phyloP scores from a whole-genome alignment of 2,888 invertebrate species.

The Lypha dubia region DNA sequence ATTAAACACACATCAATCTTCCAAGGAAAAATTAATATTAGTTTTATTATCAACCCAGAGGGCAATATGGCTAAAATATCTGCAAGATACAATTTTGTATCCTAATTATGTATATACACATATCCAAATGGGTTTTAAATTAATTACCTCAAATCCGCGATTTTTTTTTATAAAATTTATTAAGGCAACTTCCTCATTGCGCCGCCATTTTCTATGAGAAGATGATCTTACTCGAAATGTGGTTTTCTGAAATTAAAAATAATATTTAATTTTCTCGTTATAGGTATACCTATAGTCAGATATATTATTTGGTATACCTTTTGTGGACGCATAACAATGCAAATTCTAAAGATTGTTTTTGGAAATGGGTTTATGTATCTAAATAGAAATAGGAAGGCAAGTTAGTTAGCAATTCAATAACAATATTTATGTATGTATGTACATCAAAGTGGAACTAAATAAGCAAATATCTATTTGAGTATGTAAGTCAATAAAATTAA shows the following conservation, averaged over 20 bases:
- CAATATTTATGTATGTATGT: no score
- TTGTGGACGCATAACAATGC: slow-evolving; percentile 1
- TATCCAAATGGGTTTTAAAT: no score
- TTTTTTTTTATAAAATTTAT: slow-evolving; percentile 41
- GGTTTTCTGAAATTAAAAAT: background rate
- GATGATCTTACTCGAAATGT: background rate
- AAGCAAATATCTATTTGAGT: no score
- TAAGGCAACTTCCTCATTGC: slow-evolving; percentile 25
- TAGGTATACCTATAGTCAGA: background rate
- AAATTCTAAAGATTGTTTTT: slow-evolving; percentile 1
- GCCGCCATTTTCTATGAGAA: slow-evolving; percentile 33
- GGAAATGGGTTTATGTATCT: background rate
- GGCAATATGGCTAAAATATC: no score
- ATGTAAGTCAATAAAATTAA: no score
- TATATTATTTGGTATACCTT: slow-evolving; percentile 7
- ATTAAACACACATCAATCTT: no score
- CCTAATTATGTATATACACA: no score
- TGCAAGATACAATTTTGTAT: no score
- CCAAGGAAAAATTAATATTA: no score
- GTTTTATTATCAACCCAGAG: no score
- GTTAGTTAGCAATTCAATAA: background rate
- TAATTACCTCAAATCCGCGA: slow-evolving; percentile 43
- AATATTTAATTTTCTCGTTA: background rate
- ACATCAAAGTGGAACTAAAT: no score
- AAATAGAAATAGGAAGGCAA: background rate